These are phyloP conservation scores for Cricetomys ansorgei DNA, from an alignment of 2,113 vertebrate genomes.

Conservation along the genomic window DNA sequence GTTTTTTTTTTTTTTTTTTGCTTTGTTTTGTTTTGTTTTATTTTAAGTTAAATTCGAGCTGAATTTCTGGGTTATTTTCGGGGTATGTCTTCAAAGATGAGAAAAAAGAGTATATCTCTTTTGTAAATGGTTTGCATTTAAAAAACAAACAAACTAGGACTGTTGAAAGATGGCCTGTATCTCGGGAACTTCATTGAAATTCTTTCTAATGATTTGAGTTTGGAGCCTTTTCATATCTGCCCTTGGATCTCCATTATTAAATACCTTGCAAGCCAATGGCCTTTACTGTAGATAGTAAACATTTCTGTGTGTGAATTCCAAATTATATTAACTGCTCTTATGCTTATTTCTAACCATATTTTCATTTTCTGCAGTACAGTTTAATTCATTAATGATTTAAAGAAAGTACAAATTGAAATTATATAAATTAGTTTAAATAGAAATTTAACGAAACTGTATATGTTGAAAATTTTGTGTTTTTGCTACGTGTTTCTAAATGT, in stretches of 20 bases:
- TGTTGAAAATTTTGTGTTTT: background rate
- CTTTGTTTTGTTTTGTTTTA: no score
- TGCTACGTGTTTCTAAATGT: background rate
- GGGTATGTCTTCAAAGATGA: background rate
- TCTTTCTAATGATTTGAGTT: background rate
- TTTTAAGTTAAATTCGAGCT: background rate
- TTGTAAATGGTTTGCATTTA: background rate
- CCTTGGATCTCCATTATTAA: background rate
- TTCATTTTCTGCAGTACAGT: background rate
- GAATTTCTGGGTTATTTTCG: background rate
- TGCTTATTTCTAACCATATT: background rate
- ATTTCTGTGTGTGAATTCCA: background rate
- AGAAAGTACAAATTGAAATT: background rate
- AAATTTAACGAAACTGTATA: background rate
- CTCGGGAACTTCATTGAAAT: background rate
- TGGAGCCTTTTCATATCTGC: background rate
- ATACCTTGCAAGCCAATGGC: background rate
- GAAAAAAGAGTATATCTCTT: background rate
- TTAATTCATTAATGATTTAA: conserved; percentile 30
- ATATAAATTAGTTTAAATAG: background rate
- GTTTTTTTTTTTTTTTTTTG: no score
- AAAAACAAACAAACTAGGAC: background rate
- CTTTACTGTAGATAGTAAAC: background rate
- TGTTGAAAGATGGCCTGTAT: background rate
- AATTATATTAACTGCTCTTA: background rate